Base-by-base conservation (phyloP, 2,113 vertebrate species). In the Bettongia penicillata region DNA sequence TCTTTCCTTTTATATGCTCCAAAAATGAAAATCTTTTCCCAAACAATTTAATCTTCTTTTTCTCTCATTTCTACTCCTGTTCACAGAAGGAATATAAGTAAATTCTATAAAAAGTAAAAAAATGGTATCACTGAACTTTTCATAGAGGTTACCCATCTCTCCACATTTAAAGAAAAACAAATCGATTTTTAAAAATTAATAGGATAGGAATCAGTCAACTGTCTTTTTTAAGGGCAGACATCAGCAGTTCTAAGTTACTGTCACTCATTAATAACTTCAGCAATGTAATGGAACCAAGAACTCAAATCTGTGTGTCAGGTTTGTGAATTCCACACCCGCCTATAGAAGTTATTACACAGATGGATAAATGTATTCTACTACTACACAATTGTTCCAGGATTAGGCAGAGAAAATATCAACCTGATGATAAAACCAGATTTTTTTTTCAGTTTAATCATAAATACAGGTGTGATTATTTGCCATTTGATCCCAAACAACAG, bases 201-300 rank as follows among this genome's bases (percentile, higher is more conserved):
- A 53, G 53, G 25, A 26, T 4, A 55, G 8, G 25, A 55, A 55
- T 55, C 53, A 55, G 25, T 25, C 53, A 55, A 55, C 53, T 26
- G 25, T 55, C 25, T 68, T 68, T 68, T 68, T 68, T 14, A 68
- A 68, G 57, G 28, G 31, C 94, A 93, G 10, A 24, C 3, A 0
- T 24, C 77, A 53, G 19, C 24, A 89, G 48, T 37, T 8, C 51
- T 91, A 77, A 47, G 12, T 24, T 57, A 93, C 25, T 93, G 53
- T 28, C 68, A 53, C n/a, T 93, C 53, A 48, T 51, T 3, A 48
- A 48, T 48, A 48, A 48, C 22, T 50, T 28, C 22, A 51, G 24
- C 12, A 91, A 43, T 11, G 37, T 94, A 53, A 96, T 84, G 94
- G 97, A 96, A 94, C 10, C 50, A 91, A 47, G 11, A 90, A 92